Evolutionary conservation across 1,140 invertebrate species (phyloP), one percentile per base, ranked within the genome.

Genomic region (Notospermus geniculatus): DNA sequence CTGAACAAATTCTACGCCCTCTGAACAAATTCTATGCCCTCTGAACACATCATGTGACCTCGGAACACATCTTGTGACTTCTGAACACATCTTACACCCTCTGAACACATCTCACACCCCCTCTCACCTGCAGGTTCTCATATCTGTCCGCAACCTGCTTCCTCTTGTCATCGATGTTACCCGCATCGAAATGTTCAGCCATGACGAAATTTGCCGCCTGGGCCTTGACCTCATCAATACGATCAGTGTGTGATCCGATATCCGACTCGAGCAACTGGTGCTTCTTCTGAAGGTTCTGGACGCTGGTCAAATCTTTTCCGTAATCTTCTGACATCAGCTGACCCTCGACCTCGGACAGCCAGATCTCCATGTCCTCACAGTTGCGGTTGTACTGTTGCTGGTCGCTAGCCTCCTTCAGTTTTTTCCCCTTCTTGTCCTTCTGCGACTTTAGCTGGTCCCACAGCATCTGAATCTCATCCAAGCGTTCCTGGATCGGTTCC

Each of bases 311-410:
- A 79, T 97, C 94, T 85, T 97, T 98, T 54, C 97, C 97, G 79
- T 95, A 97, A 80, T 99, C 96, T 80, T 99, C 97, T 43, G 90
- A 93, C 82, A 93, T 86, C 5, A 99, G 83, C 77, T 97, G 94
- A 0, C 93, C 93, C 83, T 99, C 97, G 53, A 98, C 90, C 82
- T 99, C 97, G 2, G 89, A 90, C 2, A 99, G 83, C 97, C 97
- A 99, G 1, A 98, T 83, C 79, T 99, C 97, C 68, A 99, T 89
- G 79, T 99, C 97, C 78, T 99, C 97, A 45, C 97, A 91, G 41
- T 93, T 95, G 25, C 97, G 87, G 83, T 98, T 98, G 82, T 97
- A 99, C 77, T 96, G 92, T 80, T 99, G 97, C 78, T 98, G 95
- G 67, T 96, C 93, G 54, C 91, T 91, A 0, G 97, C 97, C 82